phyloP scores from a whole-genome alignment of 2,113 vertebrate genomes.

The Mystacornis crossleyi region DNA sequence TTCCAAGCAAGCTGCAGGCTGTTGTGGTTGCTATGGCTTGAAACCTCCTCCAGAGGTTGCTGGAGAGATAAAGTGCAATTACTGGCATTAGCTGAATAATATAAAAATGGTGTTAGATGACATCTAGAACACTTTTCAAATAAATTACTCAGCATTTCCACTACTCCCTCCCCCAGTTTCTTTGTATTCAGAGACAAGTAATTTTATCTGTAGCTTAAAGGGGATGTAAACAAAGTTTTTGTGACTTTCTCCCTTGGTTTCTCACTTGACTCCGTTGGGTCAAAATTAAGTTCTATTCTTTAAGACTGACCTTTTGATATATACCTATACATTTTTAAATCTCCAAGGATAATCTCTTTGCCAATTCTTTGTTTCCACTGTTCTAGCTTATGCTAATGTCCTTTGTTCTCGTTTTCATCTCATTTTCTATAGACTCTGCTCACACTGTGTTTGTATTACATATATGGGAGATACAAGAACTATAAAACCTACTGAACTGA shows the following conservation, averaged over 20 bases:
- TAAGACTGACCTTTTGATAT: neutral
- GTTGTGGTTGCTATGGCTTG: neutral
- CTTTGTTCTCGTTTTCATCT: neutral
- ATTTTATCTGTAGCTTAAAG: neutral
- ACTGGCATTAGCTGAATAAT: neutral
- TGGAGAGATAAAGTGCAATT: slow-evolving; percentile 8
- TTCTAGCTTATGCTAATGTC: neutral
- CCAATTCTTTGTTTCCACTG: neutral
- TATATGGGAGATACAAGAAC: neutral
- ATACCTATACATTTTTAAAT: neutral
- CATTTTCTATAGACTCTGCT: neutral
- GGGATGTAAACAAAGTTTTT: neutral
- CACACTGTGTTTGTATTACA: fast-evolving
- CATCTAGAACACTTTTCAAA: neutral
- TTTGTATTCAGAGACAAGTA: neutral
- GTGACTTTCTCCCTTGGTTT: neutral
- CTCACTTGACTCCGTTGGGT: neutral
- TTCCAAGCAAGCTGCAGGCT: neutral
- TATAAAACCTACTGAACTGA: neutral
- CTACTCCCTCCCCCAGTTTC: neutral
- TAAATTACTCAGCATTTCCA: neutral
- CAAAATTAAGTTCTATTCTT: neutral
- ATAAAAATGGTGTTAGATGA: neutral
- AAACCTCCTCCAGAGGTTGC: slow-evolving; percentile 22
- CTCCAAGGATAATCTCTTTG: neutral